A percentile compares a stretch with the other conserved stretches of the same genome.
Conservation (phyloP, 2,113 vertebrate genomes). For the Hemibagrus wyckioides region DNA sequence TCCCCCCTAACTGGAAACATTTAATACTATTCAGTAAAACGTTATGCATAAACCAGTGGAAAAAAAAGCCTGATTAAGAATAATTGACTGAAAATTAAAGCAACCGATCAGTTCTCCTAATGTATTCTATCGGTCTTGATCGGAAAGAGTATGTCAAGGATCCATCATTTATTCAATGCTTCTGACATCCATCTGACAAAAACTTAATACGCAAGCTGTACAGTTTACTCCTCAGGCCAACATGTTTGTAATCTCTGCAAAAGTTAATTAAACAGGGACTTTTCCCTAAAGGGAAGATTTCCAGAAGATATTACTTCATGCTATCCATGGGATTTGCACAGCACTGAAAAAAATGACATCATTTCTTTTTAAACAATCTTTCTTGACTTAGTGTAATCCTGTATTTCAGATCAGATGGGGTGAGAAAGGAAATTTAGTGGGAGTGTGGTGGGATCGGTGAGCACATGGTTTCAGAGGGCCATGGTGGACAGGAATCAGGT, state of each 20-base stretch:
- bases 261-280: background rate
- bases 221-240: background rate
- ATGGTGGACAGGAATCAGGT: constrained; percentile 24
- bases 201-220: background rate
- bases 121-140: background rate
- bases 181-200: background rate
- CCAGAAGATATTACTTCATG: background rate
- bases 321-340: background rate
- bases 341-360: background rate
- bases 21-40: background rate
- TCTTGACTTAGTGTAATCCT: background rate
- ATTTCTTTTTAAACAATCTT: background rate
- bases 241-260: background rate
- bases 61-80: background rate
- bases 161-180: background rate
- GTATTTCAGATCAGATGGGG: background rate
- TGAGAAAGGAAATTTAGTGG: background rate
- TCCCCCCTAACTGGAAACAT: background rate
- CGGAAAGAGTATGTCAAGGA: background rate
- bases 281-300: background rate
- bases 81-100: background rate
- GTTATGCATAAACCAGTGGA: background rate
- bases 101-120: background rate
- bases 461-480: background rate
- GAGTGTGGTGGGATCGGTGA: background rate